Conservation (phyloP, 2,888 invertebrate genomes). For the Exocentrus adspersus region DNA sequence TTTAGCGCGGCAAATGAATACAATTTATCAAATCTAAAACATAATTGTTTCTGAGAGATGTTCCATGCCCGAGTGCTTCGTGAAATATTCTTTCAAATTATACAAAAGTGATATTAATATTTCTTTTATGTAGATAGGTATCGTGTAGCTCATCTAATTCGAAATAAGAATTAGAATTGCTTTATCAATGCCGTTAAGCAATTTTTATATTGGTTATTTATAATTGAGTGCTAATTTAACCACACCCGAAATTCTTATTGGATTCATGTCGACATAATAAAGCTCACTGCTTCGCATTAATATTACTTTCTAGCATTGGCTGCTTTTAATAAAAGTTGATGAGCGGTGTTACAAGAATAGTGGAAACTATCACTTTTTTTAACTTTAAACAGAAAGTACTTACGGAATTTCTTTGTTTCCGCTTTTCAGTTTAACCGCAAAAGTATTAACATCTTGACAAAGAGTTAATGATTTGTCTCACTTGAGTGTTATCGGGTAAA, state of each 20-base stretch:
- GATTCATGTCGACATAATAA: constrained; percentile 11
- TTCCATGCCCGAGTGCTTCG: neutral
- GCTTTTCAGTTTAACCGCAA: neutral
- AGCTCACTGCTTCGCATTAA: neutral
- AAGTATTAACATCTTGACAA: neutral
- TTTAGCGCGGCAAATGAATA: neutral
- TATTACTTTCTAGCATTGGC: constrained; percentile 6
- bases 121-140: constrained; percentile 25
- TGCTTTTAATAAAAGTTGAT: neutral
- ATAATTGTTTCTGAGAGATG: neutral
- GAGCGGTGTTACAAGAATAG: neutral
- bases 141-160: constrained; percentile 29
- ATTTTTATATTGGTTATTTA: constrained; percentile 14
- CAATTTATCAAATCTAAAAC: neutral
- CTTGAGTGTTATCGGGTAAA: too few species aligned
- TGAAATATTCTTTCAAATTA: constrained; percentile 14
- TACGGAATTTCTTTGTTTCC: too few species aligned
- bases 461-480: too few species aligned
- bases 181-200: constrained; percentile 28
- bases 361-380: too few species aligned
- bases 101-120: constrained; percentile 16
- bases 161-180: constrained; percentile 29
- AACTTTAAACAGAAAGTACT: too few species aligned
- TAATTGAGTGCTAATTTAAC: constrained; percentile 32
- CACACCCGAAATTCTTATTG: constrained; percentile 27